phyloP scores from a whole-genome alignment of 2,888 invertebrate species.

The Tenthredo scrophulariae region DNA sequence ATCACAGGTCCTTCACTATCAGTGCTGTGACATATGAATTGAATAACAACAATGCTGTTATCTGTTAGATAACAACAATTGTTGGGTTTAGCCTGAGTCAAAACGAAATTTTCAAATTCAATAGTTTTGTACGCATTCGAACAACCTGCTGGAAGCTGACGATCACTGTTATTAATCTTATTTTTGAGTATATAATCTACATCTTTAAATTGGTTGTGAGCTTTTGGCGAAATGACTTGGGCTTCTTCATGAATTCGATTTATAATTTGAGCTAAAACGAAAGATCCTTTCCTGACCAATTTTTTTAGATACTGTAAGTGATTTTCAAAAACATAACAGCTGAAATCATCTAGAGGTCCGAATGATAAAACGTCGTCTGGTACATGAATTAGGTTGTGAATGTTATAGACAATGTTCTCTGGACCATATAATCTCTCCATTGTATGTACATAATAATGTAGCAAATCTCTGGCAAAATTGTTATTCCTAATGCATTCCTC shows the following conservation, averaged over 20 bases:
- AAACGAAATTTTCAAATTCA: neutral
- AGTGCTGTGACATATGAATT: neutral
- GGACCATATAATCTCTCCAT: slow-evolving; percentile 63
- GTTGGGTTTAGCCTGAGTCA: neutral
- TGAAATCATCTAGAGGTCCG: slow-evolving; percentile 1
- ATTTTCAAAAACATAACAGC: neutral
- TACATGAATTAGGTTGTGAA: slow-evolving; percentile 60
- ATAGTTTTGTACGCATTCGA: neutral
- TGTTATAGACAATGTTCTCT: slow-evolving; percentile 62
- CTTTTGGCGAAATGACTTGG: neutral
- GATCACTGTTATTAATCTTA: neutral
- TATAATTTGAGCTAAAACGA: neutral
- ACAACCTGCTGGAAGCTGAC: neutral
- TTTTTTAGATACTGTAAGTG: neutral
- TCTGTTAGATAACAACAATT: slow-evolving; percentile 11
- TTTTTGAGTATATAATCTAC: neutral
- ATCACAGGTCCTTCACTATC: neutral
- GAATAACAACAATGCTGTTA: neutral
- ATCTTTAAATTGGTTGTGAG: neutral
- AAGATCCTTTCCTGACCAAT: neutral
- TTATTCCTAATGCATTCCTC: slow-evolving; percentile 58
- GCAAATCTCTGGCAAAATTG: slow-evolving; percentile 60
- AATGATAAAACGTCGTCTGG: neutral
- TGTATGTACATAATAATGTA: slow-evolving; percentile 62
- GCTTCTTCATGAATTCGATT: neutral